Base-by-base conservation (phyloP, 2,888 invertebrate genomes). In the Phymatocera aterrima region DNA sequence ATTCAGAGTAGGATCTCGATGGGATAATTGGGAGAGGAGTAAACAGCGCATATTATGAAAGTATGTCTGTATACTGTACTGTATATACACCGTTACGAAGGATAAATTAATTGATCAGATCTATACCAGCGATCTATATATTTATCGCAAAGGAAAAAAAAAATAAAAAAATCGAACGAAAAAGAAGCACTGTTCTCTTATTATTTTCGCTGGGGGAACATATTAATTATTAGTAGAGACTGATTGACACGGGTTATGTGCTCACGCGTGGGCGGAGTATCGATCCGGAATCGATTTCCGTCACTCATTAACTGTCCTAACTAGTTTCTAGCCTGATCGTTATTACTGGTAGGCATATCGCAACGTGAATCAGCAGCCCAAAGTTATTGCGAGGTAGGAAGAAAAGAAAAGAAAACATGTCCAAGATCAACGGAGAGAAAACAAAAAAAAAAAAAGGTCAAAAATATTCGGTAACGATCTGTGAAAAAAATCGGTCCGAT, bases 261-360 rank as follows among this genome's bases (percentile, higher is more conserved):
- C 46, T 40, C 68, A 21, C 28, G 68, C 46, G 68, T 68, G 46
- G 68, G 68, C 68, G 68, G n/a, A n/a, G 68, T 68, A 43, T 68
- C 10, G 68, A 68, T 68, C 46, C 24, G 43, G 40, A 68, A 68
- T 68, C 68, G 40, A 68, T 68, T 68, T 68, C 46, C 68, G 68
- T 68, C 46, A 68, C 68, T 46, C 46, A 40, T 40, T 68, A 43
- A 68, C 68, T 28, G 68, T 68, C 46, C 31, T 68, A 68, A 68
- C 68, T 40, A 40, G 68, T 43, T 68, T 68, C 68, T 68, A 15
- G 57, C 24, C 68, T 28, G 15, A 43, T 68, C 28, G 24, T 57
- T 57, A 57, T 57, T 57, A 57, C n/a, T n/a, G n/a, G n/a, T 57
- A 57, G 15, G 57, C 28, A 57, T 57, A 28, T 28, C 28, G 57